phyloP scores from a whole-genome alignment of 1,140 invertebrate species.

The Aphaenogaster ashmeadi region DNA sequence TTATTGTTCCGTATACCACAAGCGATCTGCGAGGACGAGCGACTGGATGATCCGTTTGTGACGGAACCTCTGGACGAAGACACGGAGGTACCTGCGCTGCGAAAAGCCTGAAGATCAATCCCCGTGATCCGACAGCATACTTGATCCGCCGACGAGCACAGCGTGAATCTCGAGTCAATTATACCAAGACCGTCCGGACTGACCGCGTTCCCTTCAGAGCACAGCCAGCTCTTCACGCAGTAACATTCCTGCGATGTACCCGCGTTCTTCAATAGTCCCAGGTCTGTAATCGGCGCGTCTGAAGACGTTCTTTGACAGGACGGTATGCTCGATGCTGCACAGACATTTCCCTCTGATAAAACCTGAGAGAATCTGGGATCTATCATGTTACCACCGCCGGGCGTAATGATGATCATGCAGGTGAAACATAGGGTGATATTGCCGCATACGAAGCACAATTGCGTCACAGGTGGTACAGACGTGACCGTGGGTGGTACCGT shows the following conservation, averaged over 20 bases:
- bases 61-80: not conserved
- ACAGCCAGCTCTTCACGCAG: conserved; percentile 78
- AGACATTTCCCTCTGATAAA: conserved; percentile 21
- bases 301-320: not conserved
- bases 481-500: not conserved
- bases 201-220: conserved; percentile 73
- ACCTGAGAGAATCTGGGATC: conserved; percentile 66
- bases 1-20: conserved; percentile 65
- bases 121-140: conserved; percentile 79
- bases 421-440: conserved; percentile 52
- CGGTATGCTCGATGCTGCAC: conserved; percentile 31
- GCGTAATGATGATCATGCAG: conserved; percentile 49
- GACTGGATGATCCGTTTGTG: not conserved
- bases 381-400: conserved; percentile 57
- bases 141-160: conserved; percentile 76
- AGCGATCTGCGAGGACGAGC: not conserved
- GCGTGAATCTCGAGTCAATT: conserved; percentile 82
- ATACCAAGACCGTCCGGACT: conserved; percentile 72
- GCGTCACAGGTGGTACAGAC: not conserved
- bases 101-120: not conserved
- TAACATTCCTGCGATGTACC: conserved; percentile 79
- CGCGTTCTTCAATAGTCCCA: conserved; percentile 62
- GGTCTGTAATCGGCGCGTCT: conserved; percentile 20
- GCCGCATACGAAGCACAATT: conserved; percentile 53
- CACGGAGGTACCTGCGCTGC: not conserved